These are phyloP conservation scores for Barypeithes pellucidus DNA, from an alignment of 2,888 invertebrate genomes.

Conservation along the genomic window DNA sequence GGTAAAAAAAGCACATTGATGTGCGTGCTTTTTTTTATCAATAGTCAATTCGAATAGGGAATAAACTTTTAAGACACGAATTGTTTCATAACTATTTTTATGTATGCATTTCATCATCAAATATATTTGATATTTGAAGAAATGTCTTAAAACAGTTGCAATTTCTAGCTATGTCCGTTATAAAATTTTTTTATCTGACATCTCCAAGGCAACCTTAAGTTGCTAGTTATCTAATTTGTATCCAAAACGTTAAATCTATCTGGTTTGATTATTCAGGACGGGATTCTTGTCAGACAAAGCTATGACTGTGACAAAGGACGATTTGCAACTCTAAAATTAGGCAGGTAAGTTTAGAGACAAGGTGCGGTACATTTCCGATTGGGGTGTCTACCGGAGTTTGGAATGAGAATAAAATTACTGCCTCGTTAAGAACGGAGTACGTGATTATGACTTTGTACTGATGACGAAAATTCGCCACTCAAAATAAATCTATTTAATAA, in stretches of 20 bases:
- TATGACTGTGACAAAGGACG: slow-evolving; percentile 45
- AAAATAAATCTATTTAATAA: too few relatives aligned
- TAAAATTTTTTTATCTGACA: too few relatives aligned
- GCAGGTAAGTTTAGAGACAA: slow-evolving; percentile 47
- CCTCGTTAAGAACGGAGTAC: slow-evolving; percentile 33
- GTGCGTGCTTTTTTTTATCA: too few relatives aligned
- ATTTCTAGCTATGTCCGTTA: too few relatives aligned
- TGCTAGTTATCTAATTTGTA: slow-evolving; percentile 43
- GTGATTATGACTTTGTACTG: background rate
- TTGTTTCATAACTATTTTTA: too few relatives aligned
- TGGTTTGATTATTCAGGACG: slow-evolving; percentile 41
- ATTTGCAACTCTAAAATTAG: slow-evolving; percentile 49
- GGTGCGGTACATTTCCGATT: slow-evolving; percentile 44
- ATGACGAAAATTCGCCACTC: too few relatives aligned
- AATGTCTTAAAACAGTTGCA: too few relatives aligned
- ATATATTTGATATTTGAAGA: too few relatives aligned
- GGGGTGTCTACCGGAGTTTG: slow-evolving; percentile 20
- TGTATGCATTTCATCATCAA: too few relatives aligned
- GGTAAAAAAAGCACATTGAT: background rate
- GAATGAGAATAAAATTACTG: slow-evolving; percentile 35
- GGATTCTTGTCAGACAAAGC: slow-evolving; percentile 48
- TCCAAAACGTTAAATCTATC: slow-evolving; percentile 33
- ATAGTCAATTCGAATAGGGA: too few relatives aligned
- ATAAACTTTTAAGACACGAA: too few relatives aligned
- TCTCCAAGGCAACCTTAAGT: background rate